Base-by-base conservation (phyloP, 2,797 vertebrate genomes). In the Anguilla marmorata region DNA sequence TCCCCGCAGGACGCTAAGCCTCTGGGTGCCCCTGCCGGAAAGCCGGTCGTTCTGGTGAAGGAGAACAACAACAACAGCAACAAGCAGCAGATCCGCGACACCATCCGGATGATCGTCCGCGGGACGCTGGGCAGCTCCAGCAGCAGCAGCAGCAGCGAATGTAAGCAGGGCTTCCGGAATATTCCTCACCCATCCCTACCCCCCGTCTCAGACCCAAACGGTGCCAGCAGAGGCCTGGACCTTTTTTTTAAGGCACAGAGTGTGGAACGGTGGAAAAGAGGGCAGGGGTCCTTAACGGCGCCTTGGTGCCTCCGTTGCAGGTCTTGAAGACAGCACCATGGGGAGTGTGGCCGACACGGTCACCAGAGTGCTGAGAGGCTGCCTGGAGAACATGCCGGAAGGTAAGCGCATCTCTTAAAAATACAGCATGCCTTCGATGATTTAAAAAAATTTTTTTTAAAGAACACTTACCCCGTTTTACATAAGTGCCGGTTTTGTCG, bases 31-130 rank as follows among this genome's bases (percentile, higher is more conserved):
- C 88, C 94, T 19, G 94, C 94, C 8, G 95, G 92, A 41, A 98
- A 96, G 92, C 95, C 96, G 0, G 97, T 97, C 93, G 91, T 50
- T 9, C 41, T n/a, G 41, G 21, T 24, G 19, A 82, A 50, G 79
- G 79, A 82, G 79, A 82, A 50, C 93, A 21, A 88, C 93, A 89
- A 94, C 96, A 94, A 97, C 96, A 91, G 95, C 96, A 91, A 94
- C 45, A 92, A 92, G 97, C 96, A 89, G 88, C 97, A 98, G 90
- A 94, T 96, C 56, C 95, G 95, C 91, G 98, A 99, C 91, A 96
- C 98, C 30, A 99, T 99, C 90, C 97, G 97, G 14, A 97, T 99
- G 96, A 99, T 99, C 87, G 99, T 99, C 86, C 97, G 98, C 94
- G 99, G 99, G 91, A 98, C 98, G 87, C 94, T 99, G 89, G 98